phyloP scores from a whole-genome alignment of 1,140 invertebrate genomes.

The Helicoverpa zea region DNA sequence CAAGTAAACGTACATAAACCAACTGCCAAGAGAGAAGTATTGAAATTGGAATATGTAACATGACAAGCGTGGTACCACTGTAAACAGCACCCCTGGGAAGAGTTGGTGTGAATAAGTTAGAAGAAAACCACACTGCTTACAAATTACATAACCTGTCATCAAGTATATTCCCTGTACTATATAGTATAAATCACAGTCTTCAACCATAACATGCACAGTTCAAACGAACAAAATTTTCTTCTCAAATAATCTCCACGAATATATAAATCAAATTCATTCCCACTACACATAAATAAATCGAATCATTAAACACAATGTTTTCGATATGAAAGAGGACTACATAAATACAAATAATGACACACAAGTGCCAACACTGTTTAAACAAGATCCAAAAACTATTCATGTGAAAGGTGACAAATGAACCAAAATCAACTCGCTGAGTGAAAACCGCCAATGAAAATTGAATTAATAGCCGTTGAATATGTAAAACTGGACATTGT shows the following conservation, averaged over 20 bases:
- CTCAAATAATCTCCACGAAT: background rate
- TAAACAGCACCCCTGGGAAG: too few species aligned
- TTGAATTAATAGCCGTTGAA: slow-evolving; percentile 82
- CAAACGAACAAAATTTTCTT: too few species aligned
- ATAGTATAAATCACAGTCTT: too few species aligned
- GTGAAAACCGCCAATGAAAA: slow-evolving; percentile 74
- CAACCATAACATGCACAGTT: too few species aligned
- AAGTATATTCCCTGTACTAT: too few species aligned
- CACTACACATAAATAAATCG: background rate
- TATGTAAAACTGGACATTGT: slow-evolving; percentile 78
- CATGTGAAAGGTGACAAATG: slow-evolving; percentile 78
- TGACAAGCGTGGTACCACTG: too few species aligned
- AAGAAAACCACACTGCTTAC: too few species aligned
- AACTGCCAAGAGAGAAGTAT: too few species aligned
- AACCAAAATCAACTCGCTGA: slow-evolving; percentile 75
- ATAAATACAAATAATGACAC: slow-evolving; percentile 29
- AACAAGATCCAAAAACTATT: slow-evolving; percentile 67
- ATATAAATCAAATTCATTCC: background rate
- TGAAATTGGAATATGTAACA: too few species aligned
- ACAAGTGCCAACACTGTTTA: slow-evolving; percentile 49
- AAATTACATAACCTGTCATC: too few species aligned
- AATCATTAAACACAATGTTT: slow-evolving; percentile 33
- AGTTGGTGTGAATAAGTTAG: too few species aligned
- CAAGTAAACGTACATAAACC: too few species aligned
- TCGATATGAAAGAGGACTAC: slow-evolving; percentile 22